phyloP scores from a whole-genome alignment of 2,888 invertebrate genomes.

The Phortica magna region DNA sequence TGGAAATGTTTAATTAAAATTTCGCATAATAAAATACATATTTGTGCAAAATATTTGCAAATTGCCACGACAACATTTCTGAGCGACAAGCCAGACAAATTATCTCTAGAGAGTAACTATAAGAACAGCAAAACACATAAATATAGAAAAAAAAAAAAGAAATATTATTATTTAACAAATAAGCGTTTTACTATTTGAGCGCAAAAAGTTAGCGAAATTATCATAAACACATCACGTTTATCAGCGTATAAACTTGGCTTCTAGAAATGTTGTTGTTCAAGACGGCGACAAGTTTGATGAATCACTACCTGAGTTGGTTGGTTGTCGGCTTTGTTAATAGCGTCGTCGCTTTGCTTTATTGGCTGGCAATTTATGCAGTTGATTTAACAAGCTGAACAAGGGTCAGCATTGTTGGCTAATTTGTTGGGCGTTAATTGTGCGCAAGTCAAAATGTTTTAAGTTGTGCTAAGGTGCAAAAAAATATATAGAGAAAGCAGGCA shows the following conservation, averaged over 20 bases:
- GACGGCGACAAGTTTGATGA: neutral
- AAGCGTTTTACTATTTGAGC: neutral
- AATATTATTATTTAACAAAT: neutral
- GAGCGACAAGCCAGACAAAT: conserved; percentile 5
- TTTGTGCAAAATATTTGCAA: neutral
- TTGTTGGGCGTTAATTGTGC: too few relatives aligned
- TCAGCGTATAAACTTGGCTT: conserved; percentile 6
- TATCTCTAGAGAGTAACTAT: neutral
- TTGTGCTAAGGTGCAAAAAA: too few relatives aligned
- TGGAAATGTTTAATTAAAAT: neutral
- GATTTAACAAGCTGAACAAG: too few relatives aligned
- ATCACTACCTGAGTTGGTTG: neutral
- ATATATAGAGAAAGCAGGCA: too few relatives aligned
- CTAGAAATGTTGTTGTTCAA: neutral
- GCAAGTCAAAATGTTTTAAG: too few relatives aligned
- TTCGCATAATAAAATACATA: neutral
- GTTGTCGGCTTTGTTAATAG: too few relatives aligned
- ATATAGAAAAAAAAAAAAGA: too few relatives aligned
- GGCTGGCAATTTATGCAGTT: too few relatives aligned
- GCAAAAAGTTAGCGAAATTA: conserved; percentile 1
- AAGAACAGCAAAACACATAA: neutral
- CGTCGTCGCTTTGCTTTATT: too few relatives aligned
- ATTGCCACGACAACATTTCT: neutral
- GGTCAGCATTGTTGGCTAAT: too few relatives aligned
- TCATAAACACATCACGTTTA: conserved; percentile 19